Conservation (phyloP, 2,113 vertebrate genomes). For the Phaethornis superciliosus region DNA sequence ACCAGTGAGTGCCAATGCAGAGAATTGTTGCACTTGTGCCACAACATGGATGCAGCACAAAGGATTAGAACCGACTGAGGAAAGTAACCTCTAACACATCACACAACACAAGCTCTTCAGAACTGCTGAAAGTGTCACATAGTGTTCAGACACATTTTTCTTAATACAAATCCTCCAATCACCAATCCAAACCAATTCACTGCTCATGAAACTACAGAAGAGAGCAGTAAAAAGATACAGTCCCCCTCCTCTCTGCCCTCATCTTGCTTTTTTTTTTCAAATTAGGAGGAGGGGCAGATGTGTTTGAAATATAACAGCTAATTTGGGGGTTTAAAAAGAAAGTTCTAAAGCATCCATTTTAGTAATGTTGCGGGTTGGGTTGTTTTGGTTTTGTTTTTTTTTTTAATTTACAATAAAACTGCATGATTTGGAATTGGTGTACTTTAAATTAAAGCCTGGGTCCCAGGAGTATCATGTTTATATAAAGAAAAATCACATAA, state of each 20-base stretch:
- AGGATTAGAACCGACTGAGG: neutral
- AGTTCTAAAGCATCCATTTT: neutral
- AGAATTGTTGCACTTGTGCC: neutral
- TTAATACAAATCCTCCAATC: neutral
- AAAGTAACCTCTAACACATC: neutral
- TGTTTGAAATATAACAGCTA: neutral
- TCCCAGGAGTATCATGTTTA: neutral
- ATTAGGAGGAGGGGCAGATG: neutral
- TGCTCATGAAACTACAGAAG: neutral
- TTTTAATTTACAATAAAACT: neutral
- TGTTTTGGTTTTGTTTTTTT: neutral
- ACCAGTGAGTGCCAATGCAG: neutral
- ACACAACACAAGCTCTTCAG: neutral
- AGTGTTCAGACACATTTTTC: neutral
- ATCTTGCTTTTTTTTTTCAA: neutral
- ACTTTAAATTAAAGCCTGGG: neutral
- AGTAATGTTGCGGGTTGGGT: neutral
- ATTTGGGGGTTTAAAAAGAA: neutral
- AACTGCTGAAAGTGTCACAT: neutral
- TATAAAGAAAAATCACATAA: neutral
- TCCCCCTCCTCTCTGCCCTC: neutral
- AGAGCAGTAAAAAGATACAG: neutral
- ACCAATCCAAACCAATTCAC: neutral
- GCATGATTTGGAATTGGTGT: neutral
- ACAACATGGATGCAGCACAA: neutral